Conservation (phyloP, 2,888 invertebrate genomes). For the Tetheella fluctuosa region DNA sequence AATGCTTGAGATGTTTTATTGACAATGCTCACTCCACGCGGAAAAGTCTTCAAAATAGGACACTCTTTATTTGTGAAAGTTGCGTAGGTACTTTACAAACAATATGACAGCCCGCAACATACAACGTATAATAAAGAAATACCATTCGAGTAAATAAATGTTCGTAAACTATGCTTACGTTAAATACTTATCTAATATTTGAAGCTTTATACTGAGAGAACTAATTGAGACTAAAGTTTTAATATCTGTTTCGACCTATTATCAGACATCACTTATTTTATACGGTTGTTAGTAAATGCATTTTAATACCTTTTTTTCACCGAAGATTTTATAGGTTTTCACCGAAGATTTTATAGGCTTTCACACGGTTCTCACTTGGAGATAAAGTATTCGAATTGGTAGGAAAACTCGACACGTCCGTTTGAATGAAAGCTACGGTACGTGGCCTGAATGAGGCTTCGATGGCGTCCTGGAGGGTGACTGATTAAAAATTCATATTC, state of each 20-base stretch:
- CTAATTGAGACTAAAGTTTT: too few relatives aligned
- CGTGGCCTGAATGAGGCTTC: conserved; percentile 51
- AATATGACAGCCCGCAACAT: too few relatives aligned
- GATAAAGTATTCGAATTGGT: conserved; percentile 56
- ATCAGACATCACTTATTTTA: too few relatives aligned
- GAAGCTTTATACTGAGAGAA: background rate
- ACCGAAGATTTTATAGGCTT: too few relatives aligned
- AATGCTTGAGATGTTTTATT: conserved; percentile 15
- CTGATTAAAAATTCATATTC: conserved; percentile 47
- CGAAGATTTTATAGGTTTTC: conserved; percentile 38
- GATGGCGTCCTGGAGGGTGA: conserved; percentile 28
- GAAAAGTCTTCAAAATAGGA: background rate
- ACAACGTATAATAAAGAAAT: too few relatives aligned
- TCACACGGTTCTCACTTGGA: conserved; percentile 37
- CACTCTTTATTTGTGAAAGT: too few relatives aligned
- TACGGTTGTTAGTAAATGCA: background rate
- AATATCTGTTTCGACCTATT: too few relatives aligned
- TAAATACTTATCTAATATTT: too few relatives aligned
- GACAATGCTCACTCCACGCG: background rate
- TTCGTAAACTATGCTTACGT: too few relatives aligned
- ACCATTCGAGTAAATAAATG: too few relatives aligned
- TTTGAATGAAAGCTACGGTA: conserved; percentile 57
- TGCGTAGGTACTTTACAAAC: too few relatives aligned
- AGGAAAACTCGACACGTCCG: conserved; percentile 48
- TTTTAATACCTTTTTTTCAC: background rate